phyloP scores from a whole-genome alignment of 64 coral and sea anemone species.

The Stichodactyla mertensii region DNA sequence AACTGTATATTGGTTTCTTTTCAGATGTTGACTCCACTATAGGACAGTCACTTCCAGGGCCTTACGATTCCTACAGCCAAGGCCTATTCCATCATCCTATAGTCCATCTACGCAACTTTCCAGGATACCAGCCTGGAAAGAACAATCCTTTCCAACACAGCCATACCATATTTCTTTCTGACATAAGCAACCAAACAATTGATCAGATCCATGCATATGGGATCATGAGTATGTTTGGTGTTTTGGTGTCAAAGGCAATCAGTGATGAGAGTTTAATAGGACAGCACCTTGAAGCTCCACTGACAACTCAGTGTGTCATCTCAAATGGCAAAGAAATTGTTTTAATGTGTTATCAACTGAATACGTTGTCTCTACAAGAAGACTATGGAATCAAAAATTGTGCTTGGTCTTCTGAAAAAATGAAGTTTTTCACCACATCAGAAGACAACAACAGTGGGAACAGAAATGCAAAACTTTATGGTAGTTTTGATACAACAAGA shows the following conservation, averaged over 20 bases:
- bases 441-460: conserved; percentile 24
- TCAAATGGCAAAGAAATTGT: conserved; percentile 67
- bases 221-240: conserved; percentile 82
- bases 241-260: conserved; percentile 63
- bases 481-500: conserved; percentile 36
- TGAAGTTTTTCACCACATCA: conserved; percentile 40
- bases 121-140: conserved; percentile 62
- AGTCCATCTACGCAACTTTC: conserved; percentile 79
- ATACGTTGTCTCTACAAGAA: conserved; percentile 93
- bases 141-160: conserved; percentile 55
- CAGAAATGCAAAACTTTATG: conserved; percentile 30
- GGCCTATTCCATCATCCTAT: conserved; percentile 83
- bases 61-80: conserved; percentile 70
- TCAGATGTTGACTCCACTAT: conserved; percentile 63
- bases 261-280: conserved; percentile 46
- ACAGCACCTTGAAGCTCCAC: conserved; percentile 62
- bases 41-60: conserved; percentile 48
- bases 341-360: conserved; percentile 92
- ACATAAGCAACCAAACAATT: conserved; percentile 47
- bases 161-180: conserved; percentile 67
- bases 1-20: background rate
- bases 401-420: conserved; percentile 59
- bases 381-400: conserved; percentile 87
- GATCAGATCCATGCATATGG: conserved; percentile 71
- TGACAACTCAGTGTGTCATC: conserved; percentile 72